Base-by-base conservation (phyloP, 2,888 invertebrate genomes). In the Clanis bilineata region DNA sequence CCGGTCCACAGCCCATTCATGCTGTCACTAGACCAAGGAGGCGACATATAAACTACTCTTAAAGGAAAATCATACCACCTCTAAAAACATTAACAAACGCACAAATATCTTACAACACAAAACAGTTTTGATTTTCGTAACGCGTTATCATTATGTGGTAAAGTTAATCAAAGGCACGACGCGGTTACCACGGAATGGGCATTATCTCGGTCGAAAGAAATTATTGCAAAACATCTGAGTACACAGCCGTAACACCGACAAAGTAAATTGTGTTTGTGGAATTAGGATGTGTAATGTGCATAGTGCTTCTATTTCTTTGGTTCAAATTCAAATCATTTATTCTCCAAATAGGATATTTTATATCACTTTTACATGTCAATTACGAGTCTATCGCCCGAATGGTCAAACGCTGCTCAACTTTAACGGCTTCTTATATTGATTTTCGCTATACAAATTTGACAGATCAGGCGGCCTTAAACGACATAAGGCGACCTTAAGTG, bases 121-220 rank as follows among this genome's bases (percentile, higher is more conserved):
- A 51, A 39, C 12, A 32, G 7, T 39, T 51, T 57, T 45, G 45
- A 23, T 58, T 51, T 57, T 57, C 57, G 28, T 58, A 58, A 58
- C 10, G 21, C 22, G 36, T 57, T 57, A 57, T 57, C 28, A 58
- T 58, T 58, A 38, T 51, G 25, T 39, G 47, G 36, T 51, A 18
- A 23, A 25, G 15, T 22, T 25, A 25, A 39, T 51, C 58, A 58
- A 58, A 51, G 51, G 28, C 43, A 57, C 38, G 23, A 25, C 51
- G 58, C 51, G 39, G 58, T 51, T 58, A 39, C 25, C 22, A 38
- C 47, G 22, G 7, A 58, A 58, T 58, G 23, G 32, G 7, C 25
- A 39, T 51, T 58, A 58, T 51, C 58, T 51, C 12, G 7, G 23
- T 15, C 12, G 25, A 58, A 58, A 58, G 58, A 58, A 58, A 58